Base-by-base conservation (phyloP, 2,888 invertebrate genomes). In the Dasysyrphus tricinctus region DNA sequence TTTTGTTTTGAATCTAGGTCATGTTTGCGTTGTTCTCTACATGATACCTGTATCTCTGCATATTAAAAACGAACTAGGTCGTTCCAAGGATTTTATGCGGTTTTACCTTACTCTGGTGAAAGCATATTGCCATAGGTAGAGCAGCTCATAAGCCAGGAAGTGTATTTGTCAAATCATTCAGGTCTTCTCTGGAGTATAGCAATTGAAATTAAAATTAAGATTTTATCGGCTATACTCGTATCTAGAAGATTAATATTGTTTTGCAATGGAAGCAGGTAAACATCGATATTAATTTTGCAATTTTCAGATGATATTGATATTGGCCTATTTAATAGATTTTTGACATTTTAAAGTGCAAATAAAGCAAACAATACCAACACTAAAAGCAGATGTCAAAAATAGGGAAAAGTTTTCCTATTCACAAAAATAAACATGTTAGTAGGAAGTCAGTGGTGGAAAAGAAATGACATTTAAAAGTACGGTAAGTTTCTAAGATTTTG, bases 1-100 rank as follows among this genome's bases (percentile, higher is more conserved):
- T n/a, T 80, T 73, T 70, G 54, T 76, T 84, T 80, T 24, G 84
- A 80, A 80, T 80, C 56, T 67, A 59, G 84, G 80, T 76, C 76
- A 80, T 84, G 76, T 84, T 84, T 84, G 80, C 67, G 65, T 80
- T 80, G 65, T 56, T 76, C 67, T 76, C 47, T 37, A 4, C 19
- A 24, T 14, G 57, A 4, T 37, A 47, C 32, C 65, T 65, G 47
- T 34, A 76, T 76, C 76, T 69, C 67, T 5, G n/a, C n/a, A 6
- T 32, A 67, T 44, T 44, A 44, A 63, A 70, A 56, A 42, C 24
- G 29, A 84, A 70, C 61, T 84, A 34, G 79, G 83, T 65, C 84
- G 59, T 29, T 80, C 59, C 47, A 47, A 44, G 70, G 70, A 72
- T 65, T 72, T 67, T 72, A 80, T 75, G 51, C 37, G 11, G 19